phyloP scores from a whole-genome alignment of 1,140 invertebrate genomes.

The Harpegnathos saltator region DNA sequence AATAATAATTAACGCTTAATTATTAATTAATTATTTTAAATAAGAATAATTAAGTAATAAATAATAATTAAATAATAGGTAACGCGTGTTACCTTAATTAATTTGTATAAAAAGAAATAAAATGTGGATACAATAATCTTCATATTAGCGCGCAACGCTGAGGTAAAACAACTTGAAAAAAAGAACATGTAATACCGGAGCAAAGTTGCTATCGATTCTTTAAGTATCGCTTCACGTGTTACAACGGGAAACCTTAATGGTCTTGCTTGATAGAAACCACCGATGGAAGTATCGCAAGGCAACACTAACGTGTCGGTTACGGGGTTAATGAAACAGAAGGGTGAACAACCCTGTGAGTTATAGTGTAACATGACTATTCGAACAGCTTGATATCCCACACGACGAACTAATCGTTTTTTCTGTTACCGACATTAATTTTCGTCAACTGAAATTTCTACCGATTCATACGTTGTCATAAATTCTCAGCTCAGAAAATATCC shows the following conservation, averaged over 20 bases:
- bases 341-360: slow-evolving; percentile 76
- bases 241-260: slow-evolving; percentile 32
- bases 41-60: too few species aligned
- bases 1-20: too few species aligned
- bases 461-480: background rate
- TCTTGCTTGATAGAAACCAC: slow-evolving; percentile 44
- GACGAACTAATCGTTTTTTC: background rate
- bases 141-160: too few species aligned
- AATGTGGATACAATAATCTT: too few species aligned
- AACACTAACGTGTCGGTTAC: slow-evolving; percentile 45
- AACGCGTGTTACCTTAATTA: too few species aligned
- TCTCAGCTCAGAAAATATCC: slow-evolving; percentile 22
- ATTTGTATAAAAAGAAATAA: too few species aligned
- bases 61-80: too few species aligned
- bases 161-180: background rate
- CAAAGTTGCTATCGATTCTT: slow-evolving; percentile 19
- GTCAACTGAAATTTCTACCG: background rate
- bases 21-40: too few species aligned
- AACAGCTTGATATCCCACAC: background rate
- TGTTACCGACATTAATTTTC: background rate
- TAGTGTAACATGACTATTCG: slow-evolving; percentile 52
- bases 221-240: slow-evolving; percentile 45
- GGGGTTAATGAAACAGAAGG: slow-evolving; percentile 84
- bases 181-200: background rate
- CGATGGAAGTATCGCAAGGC: slow-evolving; percentile 37